Evolutionary conservation across 2,113 vertebrate genomes (phyloP).

Genomic region (Azemiops feae): DNA sequence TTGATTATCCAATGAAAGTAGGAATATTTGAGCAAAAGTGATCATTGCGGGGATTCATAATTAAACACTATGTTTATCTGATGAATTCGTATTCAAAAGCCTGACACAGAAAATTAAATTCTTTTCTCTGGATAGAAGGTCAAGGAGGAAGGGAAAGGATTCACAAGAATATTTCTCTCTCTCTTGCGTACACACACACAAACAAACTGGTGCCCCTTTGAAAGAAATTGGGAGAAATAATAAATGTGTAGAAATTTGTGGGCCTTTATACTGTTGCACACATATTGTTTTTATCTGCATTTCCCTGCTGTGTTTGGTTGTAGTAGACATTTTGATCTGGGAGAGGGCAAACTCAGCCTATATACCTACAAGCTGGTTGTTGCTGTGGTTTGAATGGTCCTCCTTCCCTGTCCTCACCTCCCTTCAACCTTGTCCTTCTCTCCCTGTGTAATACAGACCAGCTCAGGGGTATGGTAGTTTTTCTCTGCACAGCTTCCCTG

Average conservation of each 20-base stretch:
- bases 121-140: not conserved
- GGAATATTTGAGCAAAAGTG: constrained; percentile 12
- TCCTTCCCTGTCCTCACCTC: constrained; percentile 60
- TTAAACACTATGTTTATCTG: not conserved
- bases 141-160: not conserved
- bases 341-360: constrained; percentile 54
- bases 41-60: constrained; percentile 18
- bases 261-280: constrained; percentile 53
- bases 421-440: constrained; percentile 60
- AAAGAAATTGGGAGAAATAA: constrained; percentile 44
- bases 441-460: constrained; percentile 63
- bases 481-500: constrained; percentile 37
- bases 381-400: constrained; percentile 62
- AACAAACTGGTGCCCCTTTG: not conserved
- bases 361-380: constrained; percentile 51
- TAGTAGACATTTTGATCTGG: constrained; percentile 44
- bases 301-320: constrained; percentile 51
- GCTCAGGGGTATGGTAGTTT: constrained; percentile 58
- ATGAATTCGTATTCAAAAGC: constrained; percentile 15
- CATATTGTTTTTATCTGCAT: constrained; percentile 49
- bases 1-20: not conserved
- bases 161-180: not conserved
- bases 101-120: constrained; percentile 23
- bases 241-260: constrained; percentile 51
- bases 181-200: too few species aligned